phyloP scores from a whole-genome alignment of 2,797 vertebrate genomes.

The Thaleichthys pacificus region DNA sequence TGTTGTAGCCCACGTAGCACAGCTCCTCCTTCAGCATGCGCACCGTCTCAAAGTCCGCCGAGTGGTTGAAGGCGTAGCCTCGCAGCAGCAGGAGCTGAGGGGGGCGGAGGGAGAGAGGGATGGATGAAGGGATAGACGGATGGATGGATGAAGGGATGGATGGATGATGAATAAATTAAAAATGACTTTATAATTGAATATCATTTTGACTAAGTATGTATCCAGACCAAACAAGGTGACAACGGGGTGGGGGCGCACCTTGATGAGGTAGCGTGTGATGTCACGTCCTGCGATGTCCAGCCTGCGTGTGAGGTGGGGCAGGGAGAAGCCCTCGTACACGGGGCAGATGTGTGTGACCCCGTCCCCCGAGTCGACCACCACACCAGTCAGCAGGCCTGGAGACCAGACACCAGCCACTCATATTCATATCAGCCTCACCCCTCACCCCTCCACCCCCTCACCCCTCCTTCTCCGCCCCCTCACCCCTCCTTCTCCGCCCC shows the following conservation, averaged over 20 bases:
- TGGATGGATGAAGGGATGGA: background rate
- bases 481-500: background rate
- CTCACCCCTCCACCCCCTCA: constrained; percentile 58
- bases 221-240: background rate
- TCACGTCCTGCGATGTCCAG: constrained; percentile 83
- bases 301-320: constrained; percentile 79
- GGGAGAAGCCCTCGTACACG: constrained; percentile 78
- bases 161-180: background rate
- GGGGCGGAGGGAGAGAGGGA: background rate
- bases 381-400: constrained; percentile 76
- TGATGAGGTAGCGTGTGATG: constrained; percentile 83
- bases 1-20: constrained; percentile 84
- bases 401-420: constrained; percentile 2
- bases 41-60: constrained; percentile 83
- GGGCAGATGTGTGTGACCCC: constrained; percentile 83
- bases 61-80: constrained; percentile 82
- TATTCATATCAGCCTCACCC: background rate
- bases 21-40: constrained; percentile 81
- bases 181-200: background rate
- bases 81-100: constrained; percentile 77
- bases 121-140: background rate
- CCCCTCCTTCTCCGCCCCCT: too few relatives aligned
- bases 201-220: background rate
- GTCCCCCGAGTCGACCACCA: constrained; percentile 80
- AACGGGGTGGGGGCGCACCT: constrained; percentile 53